Evolutionary conservation across 92 coral and sea anemone genomes (phyloP).

Genomic region (Epizoanthus ramosus): DNA sequence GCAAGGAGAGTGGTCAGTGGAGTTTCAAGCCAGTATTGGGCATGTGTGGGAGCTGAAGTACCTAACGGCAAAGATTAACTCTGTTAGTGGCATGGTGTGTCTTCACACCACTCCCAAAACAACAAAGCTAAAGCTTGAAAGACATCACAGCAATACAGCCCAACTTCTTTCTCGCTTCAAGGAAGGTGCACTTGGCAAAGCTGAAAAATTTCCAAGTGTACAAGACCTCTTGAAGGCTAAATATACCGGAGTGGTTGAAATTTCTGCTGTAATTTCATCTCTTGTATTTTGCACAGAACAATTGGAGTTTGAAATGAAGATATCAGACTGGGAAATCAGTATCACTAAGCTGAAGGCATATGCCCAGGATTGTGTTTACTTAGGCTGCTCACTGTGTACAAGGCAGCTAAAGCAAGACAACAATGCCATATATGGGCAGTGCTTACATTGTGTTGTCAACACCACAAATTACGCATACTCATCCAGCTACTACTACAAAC

Average conservation of each 20-base stretch:
- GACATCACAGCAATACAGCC: conserved; percentile 41
- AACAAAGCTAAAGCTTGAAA: conserved; percentile 61
- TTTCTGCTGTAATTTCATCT: conserved; percentile 54
- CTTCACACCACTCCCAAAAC: conserved; percentile 88
- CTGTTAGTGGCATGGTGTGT: conserved; percentile 37
- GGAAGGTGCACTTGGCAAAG: neutral
- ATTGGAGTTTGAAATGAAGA: conserved; percentile 33
- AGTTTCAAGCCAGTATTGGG: conserved; percentile 69
- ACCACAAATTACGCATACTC: conserved; percentile 60
- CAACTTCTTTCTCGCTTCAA: conserved; percentile 36
- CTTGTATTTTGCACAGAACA: conserved; percentile 45
- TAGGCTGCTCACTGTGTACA: conserved; percentile 81
- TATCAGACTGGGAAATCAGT: conserved; percentile 25
- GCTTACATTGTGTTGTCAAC: conserved; percentile 64
- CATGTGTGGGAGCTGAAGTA: conserved; percentile 80
- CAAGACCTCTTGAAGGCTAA: conserved; percentile 72
- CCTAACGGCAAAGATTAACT: conserved; percentile 70
- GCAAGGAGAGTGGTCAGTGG: conserved; percentile 75
- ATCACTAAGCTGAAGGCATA: conserved; percentile 27
- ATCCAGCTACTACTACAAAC: conserved; percentile 58
- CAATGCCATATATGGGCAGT: conserved; percentile 84
- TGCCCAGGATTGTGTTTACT: conserved; percentile 56
- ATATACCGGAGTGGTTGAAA: conserved; percentile 67
- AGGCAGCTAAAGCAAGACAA: conserved; percentile 73
- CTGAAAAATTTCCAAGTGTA: conserved; percentile 51